Conservation (phyloP, 2,888 invertebrate species). For the Limnephilus lunatus region DNA sequence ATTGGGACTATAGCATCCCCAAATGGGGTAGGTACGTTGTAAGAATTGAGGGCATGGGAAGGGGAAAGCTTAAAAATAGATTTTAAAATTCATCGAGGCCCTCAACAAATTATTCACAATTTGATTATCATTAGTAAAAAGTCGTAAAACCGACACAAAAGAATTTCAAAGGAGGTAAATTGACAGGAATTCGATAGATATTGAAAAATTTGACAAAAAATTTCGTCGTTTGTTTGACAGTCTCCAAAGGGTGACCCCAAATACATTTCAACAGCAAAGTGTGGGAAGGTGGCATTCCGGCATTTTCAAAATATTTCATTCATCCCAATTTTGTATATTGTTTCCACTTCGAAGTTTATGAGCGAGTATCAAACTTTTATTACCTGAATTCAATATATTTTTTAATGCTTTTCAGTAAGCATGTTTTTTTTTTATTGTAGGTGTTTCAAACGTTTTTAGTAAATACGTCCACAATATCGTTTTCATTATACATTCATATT, state of each 20-base stretch:
- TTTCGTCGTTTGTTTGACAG: constrained; percentile 10
- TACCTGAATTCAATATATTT: background rate
- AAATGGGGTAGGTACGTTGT: no score
- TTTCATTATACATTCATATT: background rate
- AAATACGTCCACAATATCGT: background rate
- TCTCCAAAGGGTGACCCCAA: background rate
- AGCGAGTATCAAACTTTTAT: background rate
- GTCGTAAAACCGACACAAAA: background rate
- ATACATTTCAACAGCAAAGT: background rate
- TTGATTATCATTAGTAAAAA: background rate
- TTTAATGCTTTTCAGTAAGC: background rate
- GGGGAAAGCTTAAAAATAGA: background rate
- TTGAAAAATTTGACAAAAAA: background rate
- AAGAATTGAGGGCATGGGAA: no score
- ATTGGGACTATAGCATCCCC: no score
- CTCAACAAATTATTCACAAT: background rate
- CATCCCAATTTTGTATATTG: background rate
- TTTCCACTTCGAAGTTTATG: background rate
- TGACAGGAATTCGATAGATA: background rate
- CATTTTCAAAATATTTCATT: background rate
- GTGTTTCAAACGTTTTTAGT: background rate
- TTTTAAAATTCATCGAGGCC: background rate
- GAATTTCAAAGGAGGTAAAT: background rate
- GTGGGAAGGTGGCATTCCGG: constrained; percentile 30
- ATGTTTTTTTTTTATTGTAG: background rate